phyloP scores from a whole-genome alignment of 2,888 invertebrate species.

The Lordiphosa fenestrarum region DNA sequence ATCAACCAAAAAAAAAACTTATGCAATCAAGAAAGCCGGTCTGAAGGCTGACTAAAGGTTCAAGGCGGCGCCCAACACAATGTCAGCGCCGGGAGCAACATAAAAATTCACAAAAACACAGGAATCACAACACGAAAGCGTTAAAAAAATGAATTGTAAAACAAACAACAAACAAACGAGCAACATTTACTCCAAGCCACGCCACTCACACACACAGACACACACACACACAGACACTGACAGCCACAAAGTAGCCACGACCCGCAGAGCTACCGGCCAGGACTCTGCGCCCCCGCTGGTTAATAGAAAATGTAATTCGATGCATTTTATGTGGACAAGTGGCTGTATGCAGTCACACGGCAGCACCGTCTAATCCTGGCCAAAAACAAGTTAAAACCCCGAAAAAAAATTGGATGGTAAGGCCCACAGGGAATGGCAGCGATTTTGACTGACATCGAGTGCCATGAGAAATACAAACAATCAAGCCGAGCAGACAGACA shows the following conservation, averaged over 20 bases:
- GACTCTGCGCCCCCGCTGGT: constrained; percentile 21
- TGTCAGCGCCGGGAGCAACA: constrained; percentile 48
- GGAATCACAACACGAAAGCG: constrained; percentile 67
- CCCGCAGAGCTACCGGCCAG: constrained; percentile 37
- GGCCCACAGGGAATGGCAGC: constrained; percentile 26
- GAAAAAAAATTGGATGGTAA: constrained; percentile 1
- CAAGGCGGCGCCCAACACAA: constrained; percentile 66
- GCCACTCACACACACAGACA: constrained; percentile 13
- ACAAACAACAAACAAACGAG: constrained; percentile 69
- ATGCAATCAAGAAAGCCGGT: constrained; percentile 56
- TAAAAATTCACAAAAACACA: constrained; percentile 22
- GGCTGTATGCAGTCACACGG: constrained; percentile 23
- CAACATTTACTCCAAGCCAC: constrained; percentile 45
- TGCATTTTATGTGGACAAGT: constrained; percentile 67
- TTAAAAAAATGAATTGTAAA: constrained; percentile 72
- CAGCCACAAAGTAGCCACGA: constrained; percentile 62
- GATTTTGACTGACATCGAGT: constrained; percentile 72
- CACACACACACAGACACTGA: not conserved
- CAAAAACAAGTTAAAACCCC: constrained; percentile 68
- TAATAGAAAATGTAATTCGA: constrained; percentile 75
- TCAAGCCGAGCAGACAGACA: constrained; percentile 43
- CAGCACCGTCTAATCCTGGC: constrained; percentile 59
- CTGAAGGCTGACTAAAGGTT: constrained; percentile 39
- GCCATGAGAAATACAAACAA: constrained; percentile 73
- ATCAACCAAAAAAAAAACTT: constrained; percentile 51